Evolutionary conservation across 1,140 invertebrate species (phyloP), one percentile per base, ranked within the genome.

Genomic region (Pentalonia nigronervosa): DNA sequence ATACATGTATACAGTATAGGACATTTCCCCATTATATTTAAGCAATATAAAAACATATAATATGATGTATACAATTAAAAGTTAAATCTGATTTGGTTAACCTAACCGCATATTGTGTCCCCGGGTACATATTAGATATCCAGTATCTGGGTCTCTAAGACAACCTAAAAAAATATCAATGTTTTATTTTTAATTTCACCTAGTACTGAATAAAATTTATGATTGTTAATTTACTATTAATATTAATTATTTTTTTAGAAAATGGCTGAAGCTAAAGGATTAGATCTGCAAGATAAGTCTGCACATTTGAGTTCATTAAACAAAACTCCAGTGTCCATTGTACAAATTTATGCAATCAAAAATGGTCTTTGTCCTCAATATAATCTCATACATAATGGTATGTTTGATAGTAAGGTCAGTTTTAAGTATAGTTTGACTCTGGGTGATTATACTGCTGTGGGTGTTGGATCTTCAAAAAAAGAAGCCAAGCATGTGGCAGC

Each of bases 331-430:
- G 97, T 97, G 56, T 97, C 97, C 93, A 96, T 97, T 81, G 95
- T 97, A 9, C 97, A 98, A 95, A 97, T 98, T 95, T 96, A 97
- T 94, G 97, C 97, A 95, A 96, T 96, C 1, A 96, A 96, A 93
- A 95, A 96, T 76, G 95, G 96, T 7, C 95, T 95, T 47, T 96
- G 95, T 11, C 97, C 97, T 4, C 96, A 96, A 94, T 98, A 97
- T 94, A 96, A 97, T 94, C 95, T 97, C 41, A 96, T 97, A 94
- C 95, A 96, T 91, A 96, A 97, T 94, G 97, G 97, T 94, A 96
- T 96, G 36, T 97, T 97, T 30, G 96, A 97, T 2, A 97, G 97
- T 95, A 96, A 97, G 93, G 97, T 97, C 91, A 96, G 96, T 50
- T 98, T 97, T 94, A 96, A 96, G 14, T 97, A 97, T 95, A 81